A percentile compares a stretch with the other conserved stretches of the same genome.
These are phyloP conservation scores for Silvanus unidentatus DNA, from an alignment of 2,888 invertebrate species.

Conservation along the genomic window DNA sequence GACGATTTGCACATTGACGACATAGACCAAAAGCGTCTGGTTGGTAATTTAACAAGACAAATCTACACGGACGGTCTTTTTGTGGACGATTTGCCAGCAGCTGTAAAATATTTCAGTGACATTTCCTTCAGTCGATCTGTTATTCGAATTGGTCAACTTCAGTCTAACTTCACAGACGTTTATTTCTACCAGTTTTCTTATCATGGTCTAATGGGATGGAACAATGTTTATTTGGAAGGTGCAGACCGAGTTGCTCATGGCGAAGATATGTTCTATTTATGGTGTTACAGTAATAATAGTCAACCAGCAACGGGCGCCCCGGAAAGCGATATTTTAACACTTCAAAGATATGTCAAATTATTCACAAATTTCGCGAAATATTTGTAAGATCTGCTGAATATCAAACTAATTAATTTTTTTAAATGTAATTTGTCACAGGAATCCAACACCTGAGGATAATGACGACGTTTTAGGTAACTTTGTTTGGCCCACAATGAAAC, in stretches of 20 bases:
- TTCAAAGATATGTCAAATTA: slow-evolving; percentile 4
- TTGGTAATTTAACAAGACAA: slow-evolving; percentile 2
- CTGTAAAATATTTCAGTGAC: slow-evolving; percentile 23
- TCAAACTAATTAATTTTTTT: slow-evolving; percentile 1
- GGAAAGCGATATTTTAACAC: slow-evolving; percentile 7
- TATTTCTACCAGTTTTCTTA: slow-evolving; percentile 27
- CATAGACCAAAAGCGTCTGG: background rate
- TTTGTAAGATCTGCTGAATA: slow-evolving; percentile 46
- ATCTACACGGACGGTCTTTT: slow-evolving; percentile 10
- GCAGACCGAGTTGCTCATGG: slow-evolving; percentile 22
- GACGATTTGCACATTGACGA: background rate
- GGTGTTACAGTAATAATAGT: slow-evolving; percentile 16
- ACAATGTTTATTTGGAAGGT: slow-evolving; percentile 8
- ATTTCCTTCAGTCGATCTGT: slow-evolving; percentile 24
- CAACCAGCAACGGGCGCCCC: slow-evolving; percentile 12
- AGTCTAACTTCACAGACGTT: slow-evolving; percentile 21
- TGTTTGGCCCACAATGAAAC: slow-evolving; percentile 17
- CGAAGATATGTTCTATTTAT: slow-evolving; percentile 21
- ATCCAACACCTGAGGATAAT: slow-evolving; percentile 33
- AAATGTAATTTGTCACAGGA: slow-evolving; percentile 18
- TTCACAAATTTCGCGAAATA: slow-evolving; percentile 58
- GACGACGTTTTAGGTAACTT: slow-evolving; percentile 15
- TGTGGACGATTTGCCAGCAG: slow-evolving; percentile 5
- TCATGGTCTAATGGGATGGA: slow-evolving; percentile 11
- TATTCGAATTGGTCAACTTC: slow-evolving; percentile 23